phyloP scores from a whole-genome alignment of 2,113 vertebrate species.

The Noturus placidus region DNA sequence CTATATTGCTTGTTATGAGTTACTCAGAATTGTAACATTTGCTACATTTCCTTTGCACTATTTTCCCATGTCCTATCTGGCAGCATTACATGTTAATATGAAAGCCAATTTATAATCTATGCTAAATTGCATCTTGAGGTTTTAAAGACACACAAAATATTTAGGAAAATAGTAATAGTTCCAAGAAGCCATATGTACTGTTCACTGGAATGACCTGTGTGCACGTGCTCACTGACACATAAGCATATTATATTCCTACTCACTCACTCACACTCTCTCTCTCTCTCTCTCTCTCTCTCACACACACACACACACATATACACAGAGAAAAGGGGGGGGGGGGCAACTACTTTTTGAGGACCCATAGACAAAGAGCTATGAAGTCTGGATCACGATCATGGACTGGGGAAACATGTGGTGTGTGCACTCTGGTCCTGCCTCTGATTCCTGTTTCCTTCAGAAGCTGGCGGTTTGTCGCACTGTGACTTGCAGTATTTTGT shows the following conservation, averaged over 20 bases:
- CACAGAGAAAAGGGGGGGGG: neutral
- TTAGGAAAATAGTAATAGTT: neutral
- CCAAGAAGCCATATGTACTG: neutral
- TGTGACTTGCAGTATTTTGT: neutral
- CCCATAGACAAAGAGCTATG: too few species aligned
- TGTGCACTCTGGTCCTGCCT: neutral
- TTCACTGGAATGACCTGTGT: neutral
- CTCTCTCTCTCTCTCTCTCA: neutral
- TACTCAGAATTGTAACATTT: conserved; percentile 22
- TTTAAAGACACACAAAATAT: neutral
- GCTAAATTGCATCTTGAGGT: neutral
- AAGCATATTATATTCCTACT: neutral
- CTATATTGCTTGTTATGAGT: conserved; percentile 55
- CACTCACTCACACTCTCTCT: neutral
- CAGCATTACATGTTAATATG: neutral
- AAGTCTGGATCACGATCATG: neutral
- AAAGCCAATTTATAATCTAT: neutral
- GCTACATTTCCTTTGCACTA: neutral
- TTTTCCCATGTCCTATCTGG: neutral
- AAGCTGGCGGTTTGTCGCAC: neutral
- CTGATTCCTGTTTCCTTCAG: neutral
- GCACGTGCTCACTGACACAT: neutral
- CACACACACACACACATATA: neutral
- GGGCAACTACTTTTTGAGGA: neutral
- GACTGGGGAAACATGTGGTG: neutral